These are phyloP conservation scores for Synanthedon myopaeformis DNA, from an alignment of 2,888 invertebrate species.

Conservation along the genomic window DNA sequence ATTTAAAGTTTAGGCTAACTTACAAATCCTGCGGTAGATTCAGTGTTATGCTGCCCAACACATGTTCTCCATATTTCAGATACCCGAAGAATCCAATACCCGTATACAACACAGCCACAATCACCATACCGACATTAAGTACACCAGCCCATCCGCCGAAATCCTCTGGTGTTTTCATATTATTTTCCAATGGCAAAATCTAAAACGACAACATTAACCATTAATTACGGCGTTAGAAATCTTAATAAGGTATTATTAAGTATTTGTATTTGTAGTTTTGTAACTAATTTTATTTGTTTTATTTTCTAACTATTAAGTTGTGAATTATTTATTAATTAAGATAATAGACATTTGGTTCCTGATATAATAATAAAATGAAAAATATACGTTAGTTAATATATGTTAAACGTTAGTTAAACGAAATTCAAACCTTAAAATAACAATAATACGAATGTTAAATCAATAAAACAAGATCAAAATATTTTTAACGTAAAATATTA, in stretches of 20 bases:
- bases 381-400: too few relatives aligned
- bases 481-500: too few relatives aligned
- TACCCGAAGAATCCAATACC: constrained; percentile 94
- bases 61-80: constrained; percentile 85
- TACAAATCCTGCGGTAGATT: constrained; percentile 83
- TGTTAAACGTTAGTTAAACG: too few relatives aligned
- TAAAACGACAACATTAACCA: constrained; percentile 30
- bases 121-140: constrained; percentile 88
- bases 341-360: too few relatives aligned
- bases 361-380: too few relatives aligned
- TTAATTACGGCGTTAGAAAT: not conserved
- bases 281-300: too few relatives aligned
- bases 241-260: not conserved
- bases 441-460: too few relatives aligned
- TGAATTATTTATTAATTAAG: too few relatives aligned
- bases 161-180: constrained; percentile 87
- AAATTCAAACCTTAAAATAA: too few relatives aligned
- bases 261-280: too few relatives aligned
- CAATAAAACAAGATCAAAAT: too few relatives aligned
- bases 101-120: constrained; percentile 85
- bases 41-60: constrained; percentile 87
- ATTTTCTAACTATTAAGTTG: too few relatives aligned
- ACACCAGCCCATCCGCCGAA: constrained; percentile 89
- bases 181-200: constrained; percentile 91
- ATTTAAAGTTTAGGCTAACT: constrained; percentile 34